A percentile compares a stretch with the other conserved stretches of the same genome.
These are phyloP conservation scores for Lepus townsendii DNA, from an alignment of 2,797 vertebrate genomes.

Conservation along the genomic window DNA sequence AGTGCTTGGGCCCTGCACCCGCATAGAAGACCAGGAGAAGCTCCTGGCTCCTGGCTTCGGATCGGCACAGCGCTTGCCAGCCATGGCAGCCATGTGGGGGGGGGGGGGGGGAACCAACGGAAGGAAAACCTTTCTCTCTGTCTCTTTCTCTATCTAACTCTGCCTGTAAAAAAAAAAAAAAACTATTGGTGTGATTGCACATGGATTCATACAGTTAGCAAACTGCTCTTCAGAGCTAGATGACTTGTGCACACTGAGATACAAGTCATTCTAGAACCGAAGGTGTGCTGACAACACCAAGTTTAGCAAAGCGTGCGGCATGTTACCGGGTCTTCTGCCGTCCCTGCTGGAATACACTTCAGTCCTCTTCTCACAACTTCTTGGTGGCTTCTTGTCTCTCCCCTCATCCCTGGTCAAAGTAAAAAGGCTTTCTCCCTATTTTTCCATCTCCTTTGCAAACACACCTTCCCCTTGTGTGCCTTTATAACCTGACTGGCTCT, in stretches of 20 bases:
- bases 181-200: background rate
- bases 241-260: background rate
- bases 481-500: background rate
- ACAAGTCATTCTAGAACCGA: constrained; percentile 6
- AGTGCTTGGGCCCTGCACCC: too few species aligned
- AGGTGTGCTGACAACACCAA: constrained; percentile 24
- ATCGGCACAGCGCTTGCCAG: too few species aligned
- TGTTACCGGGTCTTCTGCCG: background rate
- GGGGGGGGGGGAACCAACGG: too few species aligned
- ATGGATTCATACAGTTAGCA: constrained; percentile 40
- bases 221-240: constrained; percentile 26
- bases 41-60: too few species aligned
- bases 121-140: too few species aligned
- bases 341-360: background rate
- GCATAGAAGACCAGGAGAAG: too few species aligned
- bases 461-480: background rate
- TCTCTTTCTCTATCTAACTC: too few species aligned
- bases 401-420: background rate
- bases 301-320: constrained; percentile 20
- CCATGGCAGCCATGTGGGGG: too few species aligned
- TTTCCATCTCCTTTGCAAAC: constrained; percentile 32
- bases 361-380: constrained; percentile 54
- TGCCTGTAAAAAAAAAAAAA: background rate
- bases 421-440: background rate
- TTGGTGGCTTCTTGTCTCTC: constrained; percentile 48